These are phyloP conservation scores for Chironomus tepperi DNA, from an alignment of 1,140 invertebrate genomes.

Conservation along the genomic window DNA sequence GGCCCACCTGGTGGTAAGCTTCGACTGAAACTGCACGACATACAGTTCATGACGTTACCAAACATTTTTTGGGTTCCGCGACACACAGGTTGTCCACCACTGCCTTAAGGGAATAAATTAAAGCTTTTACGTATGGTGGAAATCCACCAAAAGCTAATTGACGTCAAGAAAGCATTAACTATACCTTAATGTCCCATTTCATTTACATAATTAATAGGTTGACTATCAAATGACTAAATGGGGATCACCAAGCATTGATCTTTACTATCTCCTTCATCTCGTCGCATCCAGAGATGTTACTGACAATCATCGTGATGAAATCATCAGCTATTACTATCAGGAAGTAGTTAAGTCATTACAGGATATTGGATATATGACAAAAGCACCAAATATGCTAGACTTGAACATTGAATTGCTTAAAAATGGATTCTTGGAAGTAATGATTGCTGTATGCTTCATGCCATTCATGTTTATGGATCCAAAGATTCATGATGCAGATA, in stretches of 20 bases:
- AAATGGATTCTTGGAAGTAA: constrained; percentile 11
- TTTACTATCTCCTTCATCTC: constrained; percentile 36
- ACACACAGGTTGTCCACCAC: too few relatives aligned
- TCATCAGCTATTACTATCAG: constrained; percentile 40
- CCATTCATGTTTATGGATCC: not conserved
- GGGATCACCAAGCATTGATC: constrained; percentile 35
- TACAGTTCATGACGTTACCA: too few relatives aligned
- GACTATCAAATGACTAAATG: constrained; percentile 37
- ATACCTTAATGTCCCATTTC: too few relatives aligned
- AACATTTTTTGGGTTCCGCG: too few relatives aligned
- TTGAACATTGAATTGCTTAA: not conserved
- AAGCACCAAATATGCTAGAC: not conserved
- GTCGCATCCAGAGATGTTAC: constrained; percentile 33
- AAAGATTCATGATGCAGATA: not conserved
- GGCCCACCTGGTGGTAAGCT: too few relatives aligned
- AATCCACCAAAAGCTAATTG: too few relatives aligned
- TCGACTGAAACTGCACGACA: too few relatives aligned
- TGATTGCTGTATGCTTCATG: not conserved
- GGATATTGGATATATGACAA: not conserved
- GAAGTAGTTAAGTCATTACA: constrained; percentile 36
- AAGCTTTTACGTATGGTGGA: too few relatives aligned
- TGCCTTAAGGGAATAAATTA: too few relatives aligned
- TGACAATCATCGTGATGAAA: constrained; percentile 33
- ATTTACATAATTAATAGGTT: constrained; percentile 28
- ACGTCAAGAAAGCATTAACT: too few relatives aligned